A percentile compares a stretch with the other conserved stretches of the same genome.
phyloP scores from a whole-genome alignment of 2,888 invertebrate species.

The Pyrrhia umbra region DNA sequence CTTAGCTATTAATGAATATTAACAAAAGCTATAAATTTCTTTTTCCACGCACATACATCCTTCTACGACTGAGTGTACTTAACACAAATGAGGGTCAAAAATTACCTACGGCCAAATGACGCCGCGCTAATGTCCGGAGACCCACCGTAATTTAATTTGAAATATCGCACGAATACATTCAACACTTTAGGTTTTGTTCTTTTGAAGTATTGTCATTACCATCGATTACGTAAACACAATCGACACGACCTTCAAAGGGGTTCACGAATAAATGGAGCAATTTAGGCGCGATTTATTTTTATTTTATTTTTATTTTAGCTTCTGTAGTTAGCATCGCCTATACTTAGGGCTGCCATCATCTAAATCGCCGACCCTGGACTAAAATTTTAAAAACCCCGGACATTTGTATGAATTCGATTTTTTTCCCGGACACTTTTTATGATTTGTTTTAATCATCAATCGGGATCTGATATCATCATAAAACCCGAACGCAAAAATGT shows the following conservation, averaged over 20 bases:
- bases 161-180: slow-evolving; percentile 56
- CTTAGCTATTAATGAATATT: too few relatives aligned
- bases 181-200: slow-evolving; percentile 37
- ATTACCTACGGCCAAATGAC: slow-evolving; percentile 59
- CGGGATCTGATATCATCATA: too few relatives aligned
- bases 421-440: too few relatives aligned
- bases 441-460: too few relatives aligned
- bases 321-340: too few relatives aligned
- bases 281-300: slow-evolving; percentile 24
- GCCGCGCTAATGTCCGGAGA: slow-evolving; percentile 51
- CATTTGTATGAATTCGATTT: too few relatives aligned
- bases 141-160: slow-evolving; percentile 60
- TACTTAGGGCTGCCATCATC: too few relatives aligned
- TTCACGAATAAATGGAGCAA: slow-evolving; percentile 23
- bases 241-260: slow-evolving; percentile 21
- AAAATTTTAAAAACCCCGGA: too few relatives aligned
- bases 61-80: slow-evolving; percentile 1
- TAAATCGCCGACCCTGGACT: too few relatives aligned
- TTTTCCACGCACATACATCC: neutral
- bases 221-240: slow-evolving; percentile 44
- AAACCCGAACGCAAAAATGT: too few relatives aligned
- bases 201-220: slow-evolving; percentile 30
- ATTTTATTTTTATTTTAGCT: slow-evolving; percentile 21
- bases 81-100: slow-evolving; percentile 62
- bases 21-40: neutral